Conservation (phyloP, 2,113 vertebrate genomes). For the Sorex fumeus region DNA sequence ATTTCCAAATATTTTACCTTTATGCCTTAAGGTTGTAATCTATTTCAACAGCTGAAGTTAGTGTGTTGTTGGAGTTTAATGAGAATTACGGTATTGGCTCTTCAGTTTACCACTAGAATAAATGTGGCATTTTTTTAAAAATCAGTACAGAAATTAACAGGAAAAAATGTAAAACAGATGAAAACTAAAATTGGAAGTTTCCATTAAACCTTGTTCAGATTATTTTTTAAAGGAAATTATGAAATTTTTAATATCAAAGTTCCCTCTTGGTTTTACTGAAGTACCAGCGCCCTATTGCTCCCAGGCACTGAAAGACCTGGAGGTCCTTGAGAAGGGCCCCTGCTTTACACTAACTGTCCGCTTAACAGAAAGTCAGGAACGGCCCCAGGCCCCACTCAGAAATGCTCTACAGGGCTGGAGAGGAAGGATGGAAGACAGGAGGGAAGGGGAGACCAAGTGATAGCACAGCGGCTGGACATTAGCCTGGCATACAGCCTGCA, state of each 20-base stretch:
- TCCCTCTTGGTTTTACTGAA: constrained; percentile 13
- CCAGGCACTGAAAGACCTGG: not conserved
- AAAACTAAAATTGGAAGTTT: constrained; percentile 65
- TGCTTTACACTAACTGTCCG: too few relatives aligned
- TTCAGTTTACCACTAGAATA: constrained; percentile 33
- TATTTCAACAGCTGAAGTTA: constrained; percentile 56
- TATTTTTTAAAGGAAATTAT: constrained; percentile 50
- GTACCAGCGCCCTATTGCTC: not conserved
- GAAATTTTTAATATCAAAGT: constrained; percentile 34
- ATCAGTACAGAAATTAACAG: constrained; percentile 52
- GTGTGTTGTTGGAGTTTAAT: constrained; percentile 39
- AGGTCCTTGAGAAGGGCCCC: too few relatives aligned
- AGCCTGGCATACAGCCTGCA: too few relatives aligned
- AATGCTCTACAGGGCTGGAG: too few relatives aligned
- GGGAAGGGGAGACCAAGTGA: too few relatives aligned
- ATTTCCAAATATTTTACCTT: constrained; percentile 32
- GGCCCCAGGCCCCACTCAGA: too few relatives aligned
- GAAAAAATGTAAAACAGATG: constrained; percentile 17
- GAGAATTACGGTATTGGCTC: not conserved
- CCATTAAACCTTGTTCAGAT: constrained; percentile 4
- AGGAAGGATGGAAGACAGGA: too few relatives aligned
- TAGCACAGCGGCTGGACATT: too few relatives aligned
- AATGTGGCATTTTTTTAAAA: constrained; percentile 44
- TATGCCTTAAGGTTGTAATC: constrained; percentile 38
- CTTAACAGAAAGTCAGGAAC: too few relatives aligned